Conservation (phyloP, 2,113 vertebrate species). For the Callorhinus ursinus region DNA sequence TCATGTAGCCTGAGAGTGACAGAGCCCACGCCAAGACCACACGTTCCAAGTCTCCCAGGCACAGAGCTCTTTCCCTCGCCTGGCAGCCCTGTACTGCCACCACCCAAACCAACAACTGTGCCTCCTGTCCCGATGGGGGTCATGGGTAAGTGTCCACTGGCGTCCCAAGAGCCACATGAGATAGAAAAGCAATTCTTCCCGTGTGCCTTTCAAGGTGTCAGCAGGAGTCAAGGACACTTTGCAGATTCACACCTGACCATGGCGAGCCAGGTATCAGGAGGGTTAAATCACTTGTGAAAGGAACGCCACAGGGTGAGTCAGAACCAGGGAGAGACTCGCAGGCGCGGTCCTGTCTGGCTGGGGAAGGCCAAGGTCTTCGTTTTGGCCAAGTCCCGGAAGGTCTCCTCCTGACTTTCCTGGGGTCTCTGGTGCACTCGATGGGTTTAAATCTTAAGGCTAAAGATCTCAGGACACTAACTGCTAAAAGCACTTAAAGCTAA, state of each 20-base stretch:
- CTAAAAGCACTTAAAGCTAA: not conserved
- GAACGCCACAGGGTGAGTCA: not conserved
- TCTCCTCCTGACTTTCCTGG: not conserved
- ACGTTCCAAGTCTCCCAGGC: not conserved
- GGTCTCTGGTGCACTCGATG: not conserved
- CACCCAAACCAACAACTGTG: not conserved
- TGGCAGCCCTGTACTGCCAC: no score
- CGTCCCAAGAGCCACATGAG: not conserved
- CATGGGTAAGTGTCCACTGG: not conserved
- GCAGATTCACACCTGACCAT: not conserved
- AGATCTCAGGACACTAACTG: not conserved
- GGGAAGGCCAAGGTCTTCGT: not conserved
- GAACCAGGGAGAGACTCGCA: not conserved
- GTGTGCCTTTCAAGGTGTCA: not conserved
- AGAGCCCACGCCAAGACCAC: not conserved
- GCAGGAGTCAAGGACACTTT: not conserved
- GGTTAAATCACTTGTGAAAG: not conserved
- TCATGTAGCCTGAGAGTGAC: not conserved
- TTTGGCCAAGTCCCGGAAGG: not conserved
- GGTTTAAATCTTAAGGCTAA: not conserved
- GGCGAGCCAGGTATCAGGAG: not conserved
- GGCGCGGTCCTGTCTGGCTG: not conserved
- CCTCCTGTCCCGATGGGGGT: not conserved
- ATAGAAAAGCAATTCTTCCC: not conserved
- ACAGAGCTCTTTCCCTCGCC: not conserved